Percentiles rank a stretch among this genome's conserved stretches.
phyloP scores from a whole-genome alignment of 2,797 vertebrate species.

The Heliangelus exortis region DNA sequence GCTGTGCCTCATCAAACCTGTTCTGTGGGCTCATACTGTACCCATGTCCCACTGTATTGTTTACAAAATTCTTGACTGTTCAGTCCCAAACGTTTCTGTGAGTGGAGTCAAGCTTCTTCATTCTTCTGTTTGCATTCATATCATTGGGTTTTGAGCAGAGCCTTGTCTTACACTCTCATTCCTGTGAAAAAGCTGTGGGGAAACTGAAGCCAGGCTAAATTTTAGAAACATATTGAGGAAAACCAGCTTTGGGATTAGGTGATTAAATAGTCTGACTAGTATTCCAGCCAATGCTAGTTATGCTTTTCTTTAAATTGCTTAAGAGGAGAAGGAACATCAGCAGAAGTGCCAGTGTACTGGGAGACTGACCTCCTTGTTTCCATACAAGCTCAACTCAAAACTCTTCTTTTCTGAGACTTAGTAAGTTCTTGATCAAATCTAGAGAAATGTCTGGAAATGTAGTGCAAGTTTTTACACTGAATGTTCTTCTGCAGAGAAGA shows the following conservation, averaged over 20 bases:
- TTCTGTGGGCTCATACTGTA: not conserved
- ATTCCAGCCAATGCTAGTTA: not conserved
- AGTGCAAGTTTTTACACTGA: not conserved
- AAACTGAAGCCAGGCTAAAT: not conserved
- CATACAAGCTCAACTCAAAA: not conserved
- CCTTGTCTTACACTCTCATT: not conserved
- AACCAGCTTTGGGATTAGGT: not conserved
- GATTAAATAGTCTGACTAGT: not conserved
- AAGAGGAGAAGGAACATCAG: not conserved
- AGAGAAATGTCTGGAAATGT: not conserved
- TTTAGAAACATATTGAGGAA: not conserved
- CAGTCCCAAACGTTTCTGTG: not conserved
- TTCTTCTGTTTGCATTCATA: not conserved
- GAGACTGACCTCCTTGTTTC: not conserved
- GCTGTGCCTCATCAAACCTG: not conserved
- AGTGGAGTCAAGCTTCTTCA: not conserved
- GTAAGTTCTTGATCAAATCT: not conserved
- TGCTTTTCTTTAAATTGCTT: not conserved
- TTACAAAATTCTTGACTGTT: not conserved
- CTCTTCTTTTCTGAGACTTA: not conserved
- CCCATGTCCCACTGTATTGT: not conserved
- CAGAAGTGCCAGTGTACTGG: not conserved
- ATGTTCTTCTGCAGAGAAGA: not conserved
- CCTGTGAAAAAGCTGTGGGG: not conserved
- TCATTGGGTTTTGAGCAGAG: not conserved